Conservation (phyloP, 2,113 vertebrate genomes). For the Bostrychus sinensis region DNA sequence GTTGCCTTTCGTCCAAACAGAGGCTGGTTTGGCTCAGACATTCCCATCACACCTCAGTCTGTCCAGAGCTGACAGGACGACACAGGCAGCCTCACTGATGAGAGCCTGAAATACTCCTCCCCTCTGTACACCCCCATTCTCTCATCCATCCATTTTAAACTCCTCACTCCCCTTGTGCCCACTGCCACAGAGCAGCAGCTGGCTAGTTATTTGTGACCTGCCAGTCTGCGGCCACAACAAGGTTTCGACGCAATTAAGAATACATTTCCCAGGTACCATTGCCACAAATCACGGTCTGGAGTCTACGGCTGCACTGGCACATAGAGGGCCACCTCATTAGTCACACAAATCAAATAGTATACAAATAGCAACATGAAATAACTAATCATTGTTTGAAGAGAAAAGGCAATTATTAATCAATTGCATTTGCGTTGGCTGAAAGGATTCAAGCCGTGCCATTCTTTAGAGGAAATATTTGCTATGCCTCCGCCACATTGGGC, state of each 20-base stretch:
- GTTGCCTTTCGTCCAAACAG: constrained; percentile 14
- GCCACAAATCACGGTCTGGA: constrained; percentile 60
- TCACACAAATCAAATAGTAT: constrained; percentile 59
- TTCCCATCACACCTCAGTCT: constrained; percentile 61
- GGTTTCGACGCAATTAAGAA: constrained; percentile 73
- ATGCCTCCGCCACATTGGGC: constrained; percentile 36
- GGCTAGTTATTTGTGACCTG: constrained; percentile 74
- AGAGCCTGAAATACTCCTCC: constrained; percentile 61
- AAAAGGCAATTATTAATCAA: constrained; percentile 72
- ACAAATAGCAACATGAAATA: constrained; percentile 63
- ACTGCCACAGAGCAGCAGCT: constrained; percentile 68
- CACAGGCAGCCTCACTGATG: constrained; percentile 70
- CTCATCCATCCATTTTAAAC: constrained; percentile 63
- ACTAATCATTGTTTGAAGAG: constrained; percentile 59
- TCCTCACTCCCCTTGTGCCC: constrained; percentile 39
- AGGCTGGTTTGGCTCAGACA: constrained; percentile 41
- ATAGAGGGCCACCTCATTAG: constrained; percentile 39
- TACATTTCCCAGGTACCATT: constrained; percentile 69
- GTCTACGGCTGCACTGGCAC: constrained; percentile 26
- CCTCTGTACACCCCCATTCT: constrained; percentile 45
- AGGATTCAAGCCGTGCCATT: constrained; percentile 60
- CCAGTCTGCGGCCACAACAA: constrained; percentile 71
- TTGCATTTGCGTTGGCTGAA: constrained; percentile 66
- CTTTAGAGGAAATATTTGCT: constrained; percentile 67
- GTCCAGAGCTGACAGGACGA: constrained; percentile 65